Evolutionary conservation across 1,140 invertebrate genomes (phyloP).

Genomic region (Augochlora pura): DNA sequence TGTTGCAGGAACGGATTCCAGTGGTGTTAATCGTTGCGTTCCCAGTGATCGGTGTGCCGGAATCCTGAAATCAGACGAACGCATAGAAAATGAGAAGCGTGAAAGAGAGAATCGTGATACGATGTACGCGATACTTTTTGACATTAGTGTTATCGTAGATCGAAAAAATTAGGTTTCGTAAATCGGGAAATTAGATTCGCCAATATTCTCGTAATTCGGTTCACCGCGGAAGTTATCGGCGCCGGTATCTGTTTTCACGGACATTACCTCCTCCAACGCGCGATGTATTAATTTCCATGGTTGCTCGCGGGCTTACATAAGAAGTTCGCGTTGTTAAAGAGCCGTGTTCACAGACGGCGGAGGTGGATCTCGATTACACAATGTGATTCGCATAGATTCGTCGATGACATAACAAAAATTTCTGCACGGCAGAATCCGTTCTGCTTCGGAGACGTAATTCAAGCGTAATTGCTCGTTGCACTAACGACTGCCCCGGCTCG

Average conservation of each 20-base stretch:
- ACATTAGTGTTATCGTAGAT: too few relatives aligned
- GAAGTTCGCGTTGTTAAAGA: not conserved
- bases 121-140: too few relatives aligned
- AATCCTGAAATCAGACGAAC: not conserved
- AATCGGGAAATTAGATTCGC: conserved; percentile 1
- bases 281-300: conserved; percentile 24
- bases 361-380: not conserved
- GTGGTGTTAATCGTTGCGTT: conserved; percentile 6
- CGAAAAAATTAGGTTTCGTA: not conserved
- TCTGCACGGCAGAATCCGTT: conserved; percentile 8
- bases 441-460: conserved; percentile 10
- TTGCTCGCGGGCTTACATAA: conserved; percentile 20
- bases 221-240: not conserved
- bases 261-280: conserved; percentile 28
- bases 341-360: not conserved
- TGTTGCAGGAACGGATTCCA: conserved; percentile 82
- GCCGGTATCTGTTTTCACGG: conserved; percentile 30
- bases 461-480: conserved; percentile 17
- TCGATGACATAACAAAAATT: conserved; percentile 45
- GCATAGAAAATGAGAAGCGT: not conserved
- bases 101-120: not conserved
- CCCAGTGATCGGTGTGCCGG: not conserved
- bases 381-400: conserved; percentile 25
- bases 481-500: conserved; percentile 2
- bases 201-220: not conserved